A percentile compares a stretch with the other conserved stretches of the same genome.
Evolutionary conservation across 2,113 vertebrate species (phyloP).

Genomic region (Channa argus): DNA sequence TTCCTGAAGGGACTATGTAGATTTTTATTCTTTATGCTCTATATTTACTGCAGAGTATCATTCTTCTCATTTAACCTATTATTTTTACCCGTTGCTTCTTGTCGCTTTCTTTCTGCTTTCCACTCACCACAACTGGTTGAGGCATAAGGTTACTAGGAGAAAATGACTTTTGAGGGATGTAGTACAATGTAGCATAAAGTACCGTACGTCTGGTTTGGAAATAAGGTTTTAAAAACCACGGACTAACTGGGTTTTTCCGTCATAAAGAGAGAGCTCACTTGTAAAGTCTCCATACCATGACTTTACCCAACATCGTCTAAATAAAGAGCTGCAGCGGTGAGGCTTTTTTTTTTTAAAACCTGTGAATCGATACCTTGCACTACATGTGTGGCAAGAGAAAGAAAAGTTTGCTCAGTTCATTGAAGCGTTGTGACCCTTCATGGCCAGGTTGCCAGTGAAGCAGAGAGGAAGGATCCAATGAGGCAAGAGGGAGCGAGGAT

Average conservation of each 20-base stretch:
- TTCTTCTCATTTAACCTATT: too few relatives aligned
- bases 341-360: conserved; percentile 5
- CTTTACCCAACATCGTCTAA: background rate
- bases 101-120: too few relatives aligned
- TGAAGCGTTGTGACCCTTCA: conserved; percentile 78
- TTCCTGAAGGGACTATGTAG: too few relatives aligned
- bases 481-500: conserved; percentile 47
- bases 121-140: too few relatives aligned
- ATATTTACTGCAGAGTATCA: too few relatives aligned
- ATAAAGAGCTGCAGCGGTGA: conserved; percentile 34
- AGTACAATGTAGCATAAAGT: too few relatives aligned
- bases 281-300: background rate
- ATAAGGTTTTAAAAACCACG: background rate
- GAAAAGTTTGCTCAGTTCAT: conserved; percentile 78
- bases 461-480: conserved; percentile 65
- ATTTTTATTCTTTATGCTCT: too few relatives aligned
- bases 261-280: background rate
- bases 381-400: conserved; percentile 39
- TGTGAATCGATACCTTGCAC: conserved; percentile 41
- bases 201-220: too few relatives aligned
- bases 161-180: too few relatives aligned
- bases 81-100: too few relatives aligned
- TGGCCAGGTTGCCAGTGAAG: conserved; percentile 69
- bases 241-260: background rate
- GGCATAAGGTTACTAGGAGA: too few relatives aligned